Conservation (phyloP, 2,797 vertebrate species). For the Amphiprion clarkii region DNA sequence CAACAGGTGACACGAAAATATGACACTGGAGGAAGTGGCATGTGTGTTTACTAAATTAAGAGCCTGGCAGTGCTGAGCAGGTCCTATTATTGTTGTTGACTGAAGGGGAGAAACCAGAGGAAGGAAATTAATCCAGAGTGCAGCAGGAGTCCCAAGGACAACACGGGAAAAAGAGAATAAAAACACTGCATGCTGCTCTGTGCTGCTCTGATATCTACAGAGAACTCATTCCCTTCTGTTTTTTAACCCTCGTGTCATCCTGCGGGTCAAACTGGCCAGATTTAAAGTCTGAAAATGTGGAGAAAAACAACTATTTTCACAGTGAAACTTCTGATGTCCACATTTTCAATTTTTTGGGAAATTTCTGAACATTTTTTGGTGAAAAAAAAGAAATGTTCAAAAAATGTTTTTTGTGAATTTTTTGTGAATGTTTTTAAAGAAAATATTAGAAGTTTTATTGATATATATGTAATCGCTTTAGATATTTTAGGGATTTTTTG, state of each 20-base stretch:
- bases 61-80: conserved; percentile 27
- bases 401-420: too few relatives aligned
- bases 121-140: conserved; percentile 61
- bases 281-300: too few relatives aligned
- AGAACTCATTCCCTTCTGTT: background rate
- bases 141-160: conserved; percentile 62
- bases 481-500: too few relatives aligned
- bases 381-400: too few relatives aligned
- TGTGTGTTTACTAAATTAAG: conserved; percentile 55
- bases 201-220: conserved; percentile 17
- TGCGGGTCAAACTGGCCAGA: too few relatives aligned
- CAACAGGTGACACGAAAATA: conserved; percentile 68
- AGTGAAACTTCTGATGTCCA: too few relatives aligned
- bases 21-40: conserved; percentile 39
- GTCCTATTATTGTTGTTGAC: conserved; percentile 60
- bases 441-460: too few relatives aligned
- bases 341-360: too few relatives aligned
- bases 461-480: too few relatives aligned
- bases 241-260: background rate
- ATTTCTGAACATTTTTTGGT: too few relatives aligned
- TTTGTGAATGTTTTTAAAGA: too few relatives aligned
- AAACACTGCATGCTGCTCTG: conserved; percentile 20
- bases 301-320: too few relatives aligned
- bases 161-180: conserved; percentile 11
- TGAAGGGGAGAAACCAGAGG: conserved; percentile 53